Evolutionary conservation across 2,888 invertebrate genomes (phyloP).

Genomic region (Sesia apiformis): DNA sequence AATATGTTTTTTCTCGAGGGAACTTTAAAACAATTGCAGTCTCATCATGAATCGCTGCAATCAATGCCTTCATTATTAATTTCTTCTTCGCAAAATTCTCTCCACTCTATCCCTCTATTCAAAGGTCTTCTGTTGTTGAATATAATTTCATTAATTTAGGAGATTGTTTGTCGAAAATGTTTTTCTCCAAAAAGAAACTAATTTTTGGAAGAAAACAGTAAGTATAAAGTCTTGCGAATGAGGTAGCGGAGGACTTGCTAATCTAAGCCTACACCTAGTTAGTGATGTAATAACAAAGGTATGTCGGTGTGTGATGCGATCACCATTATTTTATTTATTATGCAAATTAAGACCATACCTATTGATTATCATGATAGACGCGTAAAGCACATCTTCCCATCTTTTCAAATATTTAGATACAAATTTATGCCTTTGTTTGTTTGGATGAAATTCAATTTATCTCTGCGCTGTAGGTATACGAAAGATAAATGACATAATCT

Average conservation of each 20-base stretch:
- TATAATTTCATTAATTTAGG: conserved; percentile 45
- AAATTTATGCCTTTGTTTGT: no score
- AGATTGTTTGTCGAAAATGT: neutral
- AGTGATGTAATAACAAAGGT: neutral
- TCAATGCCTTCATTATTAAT: conserved; percentile 26
- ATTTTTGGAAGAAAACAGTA: no score
- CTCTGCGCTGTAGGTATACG: no score
- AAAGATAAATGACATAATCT: no score
- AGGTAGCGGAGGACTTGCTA: no score
- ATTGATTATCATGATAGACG: neutral
- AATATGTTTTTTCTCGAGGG: conserved; percentile 26
- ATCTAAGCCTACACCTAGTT: neutral
- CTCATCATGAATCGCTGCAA: conserved; percentile 33
- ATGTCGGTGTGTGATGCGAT: neutral
- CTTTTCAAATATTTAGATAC: no score
- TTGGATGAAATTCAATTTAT: no score
- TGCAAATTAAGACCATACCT: neutral
- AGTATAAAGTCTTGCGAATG: no score
- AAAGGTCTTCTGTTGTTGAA: conserved; percentile 16
- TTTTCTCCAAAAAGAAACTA: neutral
- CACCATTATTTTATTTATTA: neutral
- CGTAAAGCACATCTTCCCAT: neutral
- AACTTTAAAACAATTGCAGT: conserved; percentile 25
- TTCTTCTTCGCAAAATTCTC: conserved; percentile 27
- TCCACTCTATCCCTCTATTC: conserved; percentile 28